phyloP scores from a whole-genome alignment of 2,113 vertebrate genomes.

The Eurypyga helias region DNA sequence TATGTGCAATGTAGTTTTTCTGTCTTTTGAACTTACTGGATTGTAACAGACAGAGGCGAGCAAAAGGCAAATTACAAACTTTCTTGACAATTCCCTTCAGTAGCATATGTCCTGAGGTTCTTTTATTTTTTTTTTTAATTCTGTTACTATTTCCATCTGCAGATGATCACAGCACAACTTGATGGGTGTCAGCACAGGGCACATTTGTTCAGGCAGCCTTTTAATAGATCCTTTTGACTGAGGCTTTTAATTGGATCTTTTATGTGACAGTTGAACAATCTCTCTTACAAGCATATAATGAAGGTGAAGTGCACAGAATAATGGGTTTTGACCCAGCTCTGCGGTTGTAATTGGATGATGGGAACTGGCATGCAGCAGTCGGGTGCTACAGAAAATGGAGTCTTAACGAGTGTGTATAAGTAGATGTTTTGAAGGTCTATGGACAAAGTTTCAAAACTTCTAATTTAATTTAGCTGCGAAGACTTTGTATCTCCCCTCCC shows the following conservation, averaged over 20 bases:
- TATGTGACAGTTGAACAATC: background rate
- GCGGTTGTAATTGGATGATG: background rate
- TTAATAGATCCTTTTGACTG: conserved; percentile 5
- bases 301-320: background rate
- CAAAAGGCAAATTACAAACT: background rate
- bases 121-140: background rate
- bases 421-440: background rate
- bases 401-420: background rate
- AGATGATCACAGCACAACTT: background rate
- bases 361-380: background rate
- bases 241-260: conserved; percentile 20
- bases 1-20: conserved; percentile 6
- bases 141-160: background rate
- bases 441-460: background rate
- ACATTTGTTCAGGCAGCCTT: background rate
- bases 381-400: background rate
- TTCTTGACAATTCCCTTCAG: background rate
- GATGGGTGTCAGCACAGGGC: background rate
- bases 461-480: background rate
- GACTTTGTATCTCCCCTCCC: background rate
- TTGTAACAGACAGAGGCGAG: conserved; percentile 22
- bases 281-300: background rate
- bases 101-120: background rate
- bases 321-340: background rate
- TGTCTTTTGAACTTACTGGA: background rate